Evolutionary conservation across 1,140 invertebrate genomes (phyloP).

Genomic region (Holotrichia oblita): DNA sequence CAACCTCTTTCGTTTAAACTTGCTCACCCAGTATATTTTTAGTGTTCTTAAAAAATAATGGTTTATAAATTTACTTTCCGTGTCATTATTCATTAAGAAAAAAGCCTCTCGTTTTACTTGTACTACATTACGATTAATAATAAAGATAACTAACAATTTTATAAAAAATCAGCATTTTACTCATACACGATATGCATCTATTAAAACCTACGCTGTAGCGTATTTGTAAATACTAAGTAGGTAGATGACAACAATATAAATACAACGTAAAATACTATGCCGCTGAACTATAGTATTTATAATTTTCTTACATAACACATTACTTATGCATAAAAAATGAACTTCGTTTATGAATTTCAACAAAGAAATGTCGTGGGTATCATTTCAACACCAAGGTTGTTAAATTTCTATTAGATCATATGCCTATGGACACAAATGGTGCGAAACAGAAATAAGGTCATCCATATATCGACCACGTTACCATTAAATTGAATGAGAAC

Average conservation of each 20-base stretch:
- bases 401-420: background rate
- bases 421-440: background rate
- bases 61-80: too few relatives aligned
- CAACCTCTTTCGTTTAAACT: too few relatives aligned
- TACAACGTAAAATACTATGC: background rate
- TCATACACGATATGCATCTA: background rate
- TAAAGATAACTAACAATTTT: background rate
- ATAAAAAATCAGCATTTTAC: background rate
- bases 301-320: background rate
- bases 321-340: background rate
- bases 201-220: background rate
- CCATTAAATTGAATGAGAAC: background rate
- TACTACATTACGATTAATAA: background rate
- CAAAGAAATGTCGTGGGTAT: background rate
- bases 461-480: background rate
- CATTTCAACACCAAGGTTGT: background rate
- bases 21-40: too few relatives aligned
- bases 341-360: background rate
- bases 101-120: too few relatives aligned
- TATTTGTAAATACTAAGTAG: background rate
- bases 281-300: background rate
- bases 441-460: constrained; percentile 31
- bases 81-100: too few relatives aligned
- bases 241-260: background rate
- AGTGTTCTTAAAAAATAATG: too few relatives aligned